Percentiles rank a stretch among this genome's conserved stretches.
These are phyloP conservation scores for Bostrychus sinensis DNA, from an alignment of 2,113 vertebrate genomes.

Conservation along the genomic window DNA sequence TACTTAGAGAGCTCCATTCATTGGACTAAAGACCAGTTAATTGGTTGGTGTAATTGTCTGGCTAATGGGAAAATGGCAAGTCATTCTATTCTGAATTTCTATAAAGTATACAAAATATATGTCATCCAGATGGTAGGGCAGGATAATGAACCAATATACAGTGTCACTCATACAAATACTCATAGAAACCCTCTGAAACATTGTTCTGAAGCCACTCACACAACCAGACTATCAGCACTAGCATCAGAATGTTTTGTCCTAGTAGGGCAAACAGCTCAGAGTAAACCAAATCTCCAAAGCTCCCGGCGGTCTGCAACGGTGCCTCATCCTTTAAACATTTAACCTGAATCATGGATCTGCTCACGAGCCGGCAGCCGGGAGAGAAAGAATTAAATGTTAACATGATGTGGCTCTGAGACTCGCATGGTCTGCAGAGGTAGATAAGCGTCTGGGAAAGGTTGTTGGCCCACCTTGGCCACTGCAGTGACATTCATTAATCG, in stretches of 20 bases:
- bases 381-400: slow-evolving; percentile 48
- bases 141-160: no score
- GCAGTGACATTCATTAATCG: slow-evolving; percentile 51
- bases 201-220: neutral
- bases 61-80: neutral
- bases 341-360: slow-evolving; percentile 18
- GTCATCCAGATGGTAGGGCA: no score
- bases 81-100: neutral
- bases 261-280: slow-evolving; percentile 7
- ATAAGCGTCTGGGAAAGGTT: slow-evolving; percentile 49
- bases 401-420: slow-evolving; percentile 23
- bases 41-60: neutral
- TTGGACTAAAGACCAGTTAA: neutral
- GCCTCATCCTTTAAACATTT: slow-evolving; percentile 14
- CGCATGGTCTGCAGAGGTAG: slow-evolving; percentile 35
- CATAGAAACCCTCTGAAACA: neutral
- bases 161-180: no score
- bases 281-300: slow-evolving; percentile 20
- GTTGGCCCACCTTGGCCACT: slow-evolving; percentile 22
- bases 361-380: neutral
- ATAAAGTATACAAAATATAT: neutral
- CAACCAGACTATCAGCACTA: neutral
- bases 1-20: slow-evolving; percentile 9
- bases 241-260: neutral
- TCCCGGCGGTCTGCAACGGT: neutral